Evolutionary conservation across 2,888 invertebrate species (phyloP).

Genomic region (Rhagium mordax): DNA sequence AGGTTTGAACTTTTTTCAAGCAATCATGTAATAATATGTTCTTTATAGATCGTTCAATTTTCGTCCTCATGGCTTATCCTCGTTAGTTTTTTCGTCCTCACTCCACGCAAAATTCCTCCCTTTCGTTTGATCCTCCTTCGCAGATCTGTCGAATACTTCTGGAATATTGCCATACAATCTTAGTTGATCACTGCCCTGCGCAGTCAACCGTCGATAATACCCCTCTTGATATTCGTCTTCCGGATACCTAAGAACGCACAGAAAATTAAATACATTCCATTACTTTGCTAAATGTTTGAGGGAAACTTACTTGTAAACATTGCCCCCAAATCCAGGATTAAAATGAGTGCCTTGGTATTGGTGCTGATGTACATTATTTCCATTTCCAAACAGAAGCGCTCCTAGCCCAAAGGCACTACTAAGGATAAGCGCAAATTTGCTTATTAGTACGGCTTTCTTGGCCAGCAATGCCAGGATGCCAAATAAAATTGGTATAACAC

Average conservation of each 20-base stretch:
- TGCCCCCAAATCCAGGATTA: neutral
- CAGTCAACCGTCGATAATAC: neutral
- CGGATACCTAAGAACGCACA: too few relatives aligned
- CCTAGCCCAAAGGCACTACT: constrained; percentile 79
- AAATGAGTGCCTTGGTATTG: neutral
- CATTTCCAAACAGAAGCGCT: constrained; percentile 9
- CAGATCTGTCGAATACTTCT: neutral
- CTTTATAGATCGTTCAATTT: too few relatives aligned
- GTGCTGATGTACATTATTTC: neutral
- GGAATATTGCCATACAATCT: neutral
- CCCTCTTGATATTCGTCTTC: neutral
- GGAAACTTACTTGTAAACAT: neutral
- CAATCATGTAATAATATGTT: too few relatives aligned
- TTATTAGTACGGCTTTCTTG: constrained; percentile 84
- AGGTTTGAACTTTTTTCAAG: too few relatives aligned
- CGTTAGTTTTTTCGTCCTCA: neutral
- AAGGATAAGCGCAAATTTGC: constrained; percentile 82
- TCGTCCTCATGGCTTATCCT: too few relatives aligned
- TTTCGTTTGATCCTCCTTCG: neutral
- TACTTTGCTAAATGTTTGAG: too few relatives aligned
- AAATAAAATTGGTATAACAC: constrained; percentile 82
- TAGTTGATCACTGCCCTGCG: neutral
- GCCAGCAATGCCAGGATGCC: constrained; percentile 80
- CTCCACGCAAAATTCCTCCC: neutral
- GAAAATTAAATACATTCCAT: too few relatives aligned